Conservation (phyloP, 53 echinoderm and acorn worm genomes). For the Holothuria leucospilota region DNA sequence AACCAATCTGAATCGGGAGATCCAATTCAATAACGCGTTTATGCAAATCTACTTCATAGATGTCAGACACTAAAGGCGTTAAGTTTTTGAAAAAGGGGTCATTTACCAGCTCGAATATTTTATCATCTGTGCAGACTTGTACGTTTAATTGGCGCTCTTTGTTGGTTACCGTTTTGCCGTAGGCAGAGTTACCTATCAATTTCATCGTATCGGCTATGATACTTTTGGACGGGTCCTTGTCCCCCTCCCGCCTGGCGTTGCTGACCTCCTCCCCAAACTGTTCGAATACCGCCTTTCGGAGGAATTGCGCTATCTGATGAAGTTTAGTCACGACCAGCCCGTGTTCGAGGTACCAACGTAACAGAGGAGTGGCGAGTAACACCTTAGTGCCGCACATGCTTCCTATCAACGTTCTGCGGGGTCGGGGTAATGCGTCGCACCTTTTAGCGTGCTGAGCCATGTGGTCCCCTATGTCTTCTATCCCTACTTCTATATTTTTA, state of each 20-base stretch:
- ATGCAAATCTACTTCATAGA: neutral
- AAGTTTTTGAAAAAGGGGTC: too few species aligned
- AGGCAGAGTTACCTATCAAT: conserved; percentile 66
- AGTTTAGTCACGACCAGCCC: conserved; percentile 33
- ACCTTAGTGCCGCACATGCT: neutral
- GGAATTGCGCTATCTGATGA: conserved; percentile 11
- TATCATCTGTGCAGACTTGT: too few species aligned
- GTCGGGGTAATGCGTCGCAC: neutral
- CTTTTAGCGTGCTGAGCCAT: conserved; percentile 28
- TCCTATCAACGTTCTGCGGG: conserved; percentile 25
- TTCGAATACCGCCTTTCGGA: neutral
- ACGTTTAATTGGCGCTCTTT: conserved; percentile 16
- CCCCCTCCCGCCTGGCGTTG: conserved; percentile 59
- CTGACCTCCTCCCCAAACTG: conserved; percentile 52
- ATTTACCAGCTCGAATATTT: too few species aligned
- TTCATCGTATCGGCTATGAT: conserved; percentile 70
- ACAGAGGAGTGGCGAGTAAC: conserved; percentile 18
- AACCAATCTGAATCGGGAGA: neutral
- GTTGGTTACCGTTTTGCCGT: conserved; percentile 62
- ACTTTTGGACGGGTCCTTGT: conserved; percentile 25
- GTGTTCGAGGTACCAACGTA: conserved; percentile 56
- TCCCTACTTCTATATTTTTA: conserved; percentile 38
- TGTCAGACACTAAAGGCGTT: conserved; percentile 8
- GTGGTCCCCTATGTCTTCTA: conserved; percentile 42
- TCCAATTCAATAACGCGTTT: neutral